Percentiles rank a stretch among this genome's conserved stretches.
Evolutionary conservation across 2,888 invertebrate species (phyloP).

Genomic region (Falcaria lacertinaria): DNA sequence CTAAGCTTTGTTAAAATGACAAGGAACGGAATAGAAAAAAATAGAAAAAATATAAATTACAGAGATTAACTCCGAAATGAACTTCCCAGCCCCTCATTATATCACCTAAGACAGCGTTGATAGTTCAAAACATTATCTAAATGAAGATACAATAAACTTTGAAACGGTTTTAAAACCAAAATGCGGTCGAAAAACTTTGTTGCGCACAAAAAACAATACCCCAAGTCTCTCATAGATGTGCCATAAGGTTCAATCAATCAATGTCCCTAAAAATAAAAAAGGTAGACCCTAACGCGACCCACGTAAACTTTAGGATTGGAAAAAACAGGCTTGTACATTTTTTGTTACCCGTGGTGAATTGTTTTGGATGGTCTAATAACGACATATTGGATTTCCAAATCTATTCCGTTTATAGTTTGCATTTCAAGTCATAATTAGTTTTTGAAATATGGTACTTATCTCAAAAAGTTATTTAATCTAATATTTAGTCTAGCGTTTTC

Average conservation of each 20-base stretch:
- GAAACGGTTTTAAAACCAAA: conserved; percentile 38
- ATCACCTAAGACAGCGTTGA: conserved; percentile 24
- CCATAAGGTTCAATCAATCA: conserved; percentile 77
- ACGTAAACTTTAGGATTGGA: conserved; percentile 67
- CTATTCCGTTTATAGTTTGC: background rate
- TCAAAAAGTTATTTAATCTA: too few species aligned
- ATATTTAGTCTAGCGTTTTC: too few species aligned
- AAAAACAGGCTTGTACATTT: conserved; percentile 64
- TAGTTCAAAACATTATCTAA: conserved; percentile 48
- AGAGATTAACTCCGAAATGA: background rate
- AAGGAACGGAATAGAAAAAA: background rate
- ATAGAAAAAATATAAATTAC: background rate
- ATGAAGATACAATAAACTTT: conserved; percentile 72
- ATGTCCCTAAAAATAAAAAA: conserved; percentile 75
- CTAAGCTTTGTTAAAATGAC: too few species aligned
- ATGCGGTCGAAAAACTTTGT: conserved; percentile 35
- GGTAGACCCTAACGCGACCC: conserved; percentile 64
- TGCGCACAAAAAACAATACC: conserved; percentile 62
- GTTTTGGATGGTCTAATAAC: conserved; percentile 57
- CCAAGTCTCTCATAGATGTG: conserved; percentile 67
- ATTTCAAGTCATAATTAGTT: too few species aligned
- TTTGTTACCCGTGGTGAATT: conserved; percentile 52
- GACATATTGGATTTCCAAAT: conserved; percentile 17
- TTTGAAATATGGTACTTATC: too few species aligned
- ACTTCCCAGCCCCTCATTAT: conserved; percentile 3